These are phyloP conservation scores for Tetramorium parvispinum DNA, from an alignment of 1,140 invertebrate species.

Conservation along the genomic window DNA sequence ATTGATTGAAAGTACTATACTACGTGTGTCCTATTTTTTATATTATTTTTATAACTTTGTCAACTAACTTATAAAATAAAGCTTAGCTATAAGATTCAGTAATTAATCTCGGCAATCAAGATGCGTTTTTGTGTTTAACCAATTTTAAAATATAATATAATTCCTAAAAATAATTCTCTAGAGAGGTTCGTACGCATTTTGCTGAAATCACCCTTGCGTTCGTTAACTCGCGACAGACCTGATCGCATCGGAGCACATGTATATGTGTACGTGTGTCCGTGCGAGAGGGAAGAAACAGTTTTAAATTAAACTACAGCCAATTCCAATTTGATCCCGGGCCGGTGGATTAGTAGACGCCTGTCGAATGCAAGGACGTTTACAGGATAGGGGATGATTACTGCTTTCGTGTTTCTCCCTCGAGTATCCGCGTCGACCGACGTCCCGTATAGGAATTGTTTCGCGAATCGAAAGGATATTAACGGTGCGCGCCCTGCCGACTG, in stretches of 20 bases:
- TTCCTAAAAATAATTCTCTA: neutral
- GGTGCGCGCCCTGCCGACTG: neutral
- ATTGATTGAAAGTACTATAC: neutral
- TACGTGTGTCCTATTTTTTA: neutral
- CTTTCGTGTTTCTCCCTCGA: neutral
- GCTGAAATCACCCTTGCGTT: neutral
- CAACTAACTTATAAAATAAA: neutral
- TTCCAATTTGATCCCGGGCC: slow-evolving; percentile 75
- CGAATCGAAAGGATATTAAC: slow-evolving; percentile 50
- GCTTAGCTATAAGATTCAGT: neutral
- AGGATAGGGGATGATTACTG: slow-evolving; percentile 47
- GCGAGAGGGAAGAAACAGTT: slow-evolving; percentile 66
- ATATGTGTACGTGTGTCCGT: neutral
- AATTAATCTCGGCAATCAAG: neutral
- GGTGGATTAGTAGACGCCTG: slow-evolving; percentile 70
- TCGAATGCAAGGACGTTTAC: slow-evolving; percentile 63
- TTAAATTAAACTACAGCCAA: slow-evolving; percentile 77
- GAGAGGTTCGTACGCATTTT: neutral
- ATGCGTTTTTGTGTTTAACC: neutral
- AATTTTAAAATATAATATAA: neutral
- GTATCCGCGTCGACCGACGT: neutral
- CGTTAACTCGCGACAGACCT: slow-evolving; percentile 2
- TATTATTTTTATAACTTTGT: neutral
- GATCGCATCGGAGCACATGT: neutral
- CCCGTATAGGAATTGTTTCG: slow-evolving; percentile 32